These are phyloP conservation scores for Phalacrocorax carbo DNA, from an alignment of 2,113 vertebrate species.

Conservation along the genomic window DNA sequence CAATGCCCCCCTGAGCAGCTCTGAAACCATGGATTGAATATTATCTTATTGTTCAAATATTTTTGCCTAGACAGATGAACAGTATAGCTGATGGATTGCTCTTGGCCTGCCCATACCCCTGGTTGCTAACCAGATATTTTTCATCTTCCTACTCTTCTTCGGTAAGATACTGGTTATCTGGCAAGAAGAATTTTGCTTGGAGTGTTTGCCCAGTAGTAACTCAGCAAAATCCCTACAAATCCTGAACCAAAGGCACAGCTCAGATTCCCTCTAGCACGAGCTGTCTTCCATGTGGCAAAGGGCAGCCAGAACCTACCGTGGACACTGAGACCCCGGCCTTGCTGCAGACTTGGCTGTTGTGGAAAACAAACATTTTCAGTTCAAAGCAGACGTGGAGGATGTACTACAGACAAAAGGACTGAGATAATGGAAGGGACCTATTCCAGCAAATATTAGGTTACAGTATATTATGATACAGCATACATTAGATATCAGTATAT, in stretches of 20 bases:
- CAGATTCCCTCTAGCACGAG: neutral
- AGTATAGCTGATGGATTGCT: neutral
- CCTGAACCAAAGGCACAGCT: neutral
- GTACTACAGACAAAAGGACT: neutral
- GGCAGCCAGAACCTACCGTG: neutral
- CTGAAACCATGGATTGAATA: neutral
- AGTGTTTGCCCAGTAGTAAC: neutral
- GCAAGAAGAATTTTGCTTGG: neutral
- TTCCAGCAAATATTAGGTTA: neutral
- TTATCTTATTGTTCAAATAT: neutral
- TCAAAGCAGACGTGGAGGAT: neutral
- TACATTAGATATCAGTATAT: neutral
- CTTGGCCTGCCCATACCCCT: neutral
- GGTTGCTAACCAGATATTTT: neutral
- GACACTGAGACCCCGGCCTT: neutral
- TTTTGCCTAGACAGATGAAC: neutral
- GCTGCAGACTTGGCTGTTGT: neutral
- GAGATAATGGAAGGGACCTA: neutral
- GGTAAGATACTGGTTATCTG: neutral
- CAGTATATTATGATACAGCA: neutral
- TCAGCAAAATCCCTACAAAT: neutral
- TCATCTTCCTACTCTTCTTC: neutral
- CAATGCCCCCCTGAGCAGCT: neutral
- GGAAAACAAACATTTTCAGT: neutral
- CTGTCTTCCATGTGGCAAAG: neutral